These are phyloP conservation scores for Sebastes umbrosus DNA, from an alignment of 2,797 vertebrate species.

Conservation along the genomic window DNA sequence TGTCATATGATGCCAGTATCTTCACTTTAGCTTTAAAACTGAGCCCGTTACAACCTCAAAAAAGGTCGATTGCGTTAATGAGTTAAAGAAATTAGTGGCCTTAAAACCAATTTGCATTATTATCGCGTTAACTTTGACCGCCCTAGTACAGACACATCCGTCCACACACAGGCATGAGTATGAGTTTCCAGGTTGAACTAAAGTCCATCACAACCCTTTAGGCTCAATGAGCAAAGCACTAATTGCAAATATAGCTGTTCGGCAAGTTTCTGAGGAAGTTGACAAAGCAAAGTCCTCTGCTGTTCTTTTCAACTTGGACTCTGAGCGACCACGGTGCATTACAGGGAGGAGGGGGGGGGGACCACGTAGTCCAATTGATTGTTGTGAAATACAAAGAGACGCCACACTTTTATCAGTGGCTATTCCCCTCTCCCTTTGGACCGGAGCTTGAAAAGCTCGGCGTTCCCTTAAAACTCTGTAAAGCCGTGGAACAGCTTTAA, in stretches of 20 bases:
- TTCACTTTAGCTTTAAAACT: too few relatives aligned
- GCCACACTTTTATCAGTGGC: constrained; percentile 18
- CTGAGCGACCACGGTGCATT: constrained; percentile 8
- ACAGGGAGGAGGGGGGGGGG: background rate
- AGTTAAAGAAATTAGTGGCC: rapidly evolving
- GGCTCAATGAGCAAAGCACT: background rate
- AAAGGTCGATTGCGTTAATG: too few relatives aligned
- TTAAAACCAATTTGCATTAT: too few relatives aligned
- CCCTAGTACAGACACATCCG: background rate
- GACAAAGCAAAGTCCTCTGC: constrained; percentile 25
- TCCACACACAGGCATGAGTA: background rate
- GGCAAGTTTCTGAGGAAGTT: constrained; percentile 12
- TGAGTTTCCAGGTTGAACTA: background rate
- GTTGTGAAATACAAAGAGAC: constrained; percentile 42
- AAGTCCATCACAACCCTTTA: constrained; percentile 8
- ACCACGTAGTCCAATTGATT: constrained; percentile 37
- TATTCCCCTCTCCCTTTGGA: constrained; percentile 36
- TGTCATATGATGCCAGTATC: too few relatives aligned
- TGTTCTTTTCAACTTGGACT: constrained; percentile 41
- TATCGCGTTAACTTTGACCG: too few relatives aligned
- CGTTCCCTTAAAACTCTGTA: constrained; percentile 6
- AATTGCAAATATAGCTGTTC: background rate
- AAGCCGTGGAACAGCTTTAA: constrained; percentile 7
- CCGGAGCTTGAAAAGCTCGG: constrained; percentile 30
- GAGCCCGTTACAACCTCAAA: too few relatives aligned